phyloP scores from a whole-genome alignment of 2,797 vertebrate species.

The Bradypus variegatus region DNA sequence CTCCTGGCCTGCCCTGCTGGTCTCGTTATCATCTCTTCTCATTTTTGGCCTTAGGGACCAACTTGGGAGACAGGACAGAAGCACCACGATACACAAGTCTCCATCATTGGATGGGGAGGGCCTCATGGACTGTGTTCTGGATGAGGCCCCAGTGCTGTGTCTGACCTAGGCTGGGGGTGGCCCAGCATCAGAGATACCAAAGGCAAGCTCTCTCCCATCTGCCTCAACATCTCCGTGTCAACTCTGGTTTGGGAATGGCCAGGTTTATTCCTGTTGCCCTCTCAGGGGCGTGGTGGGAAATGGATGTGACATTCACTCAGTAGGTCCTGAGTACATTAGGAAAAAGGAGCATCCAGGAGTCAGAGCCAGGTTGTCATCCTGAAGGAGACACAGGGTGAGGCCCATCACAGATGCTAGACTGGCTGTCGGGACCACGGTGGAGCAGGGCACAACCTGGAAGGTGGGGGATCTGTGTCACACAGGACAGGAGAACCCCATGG shows the following conservation, averaged over 20 bases:
- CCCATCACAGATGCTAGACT: background rate
- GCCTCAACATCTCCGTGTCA: background rate
- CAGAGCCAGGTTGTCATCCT: background rate
- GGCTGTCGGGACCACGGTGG: background rate
- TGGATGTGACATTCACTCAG: background rate
- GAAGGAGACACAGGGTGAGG: no score
- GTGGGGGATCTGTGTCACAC: background rate
- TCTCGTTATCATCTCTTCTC: no score
- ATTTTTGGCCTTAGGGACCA: background rate
- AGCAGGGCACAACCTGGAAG: background rate
- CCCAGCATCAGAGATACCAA: background rate
- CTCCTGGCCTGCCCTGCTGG: background rate
- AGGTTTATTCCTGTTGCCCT: background rate
- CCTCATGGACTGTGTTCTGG: background rate
- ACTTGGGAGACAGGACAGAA: background rate
- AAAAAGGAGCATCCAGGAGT: background rate
- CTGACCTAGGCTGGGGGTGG: background rate
- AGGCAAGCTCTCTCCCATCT: background rate
- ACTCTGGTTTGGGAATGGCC: background rate
- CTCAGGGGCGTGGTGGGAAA: no score
- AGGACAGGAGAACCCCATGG: background rate
- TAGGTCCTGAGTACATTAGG: background rate
- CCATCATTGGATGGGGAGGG: background rate
- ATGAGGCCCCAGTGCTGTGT: background rate
- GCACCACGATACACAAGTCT: background rate